These are phyloP conservation scores for Aphidius colemani DNA, from an alignment of 2,888 invertebrate species.

Conservation along the genomic window DNA sequence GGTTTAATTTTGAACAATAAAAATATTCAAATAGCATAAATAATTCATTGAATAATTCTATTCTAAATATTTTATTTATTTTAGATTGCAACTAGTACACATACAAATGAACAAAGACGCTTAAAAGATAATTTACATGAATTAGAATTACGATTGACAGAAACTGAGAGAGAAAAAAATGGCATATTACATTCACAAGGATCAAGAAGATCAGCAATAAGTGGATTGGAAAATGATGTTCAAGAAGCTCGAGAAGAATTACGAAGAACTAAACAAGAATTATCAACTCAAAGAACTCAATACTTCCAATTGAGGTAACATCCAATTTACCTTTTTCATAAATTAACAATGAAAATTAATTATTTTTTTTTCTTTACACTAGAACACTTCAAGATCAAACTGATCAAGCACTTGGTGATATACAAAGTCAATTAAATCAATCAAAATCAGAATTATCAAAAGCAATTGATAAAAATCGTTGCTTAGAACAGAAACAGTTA, in stretches of 20 bases:
- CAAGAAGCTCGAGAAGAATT: slow-evolving; percentile 63
- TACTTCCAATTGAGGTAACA: slow-evolving; percentile 66
- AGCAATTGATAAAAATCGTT: slow-evolving; percentile 65
- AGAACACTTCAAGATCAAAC: slow-evolving; percentile 79
- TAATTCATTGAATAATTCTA: not conserved
- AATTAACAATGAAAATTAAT: not conserved
- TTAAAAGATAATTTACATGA: slow-evolving; percentile 62
- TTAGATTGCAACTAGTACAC: slow-evolving; percentile 59
- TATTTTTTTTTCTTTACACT: not conserved
- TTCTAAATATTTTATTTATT: slow-evolving; percentile 21
- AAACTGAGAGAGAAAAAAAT: slow-evolving; percentile 64
- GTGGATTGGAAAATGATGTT: slow-evolving; percentile 64
- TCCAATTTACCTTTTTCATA: not conserved
- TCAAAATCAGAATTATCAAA: slow-evolving; percentile 69
- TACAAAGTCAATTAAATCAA: slow-evolving; percentile 70
- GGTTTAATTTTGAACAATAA: slow-evolving; percentile 36
- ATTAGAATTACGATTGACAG: slow-evolving; percentile 62
- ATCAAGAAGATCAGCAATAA: slow-evolving; percentile 62
- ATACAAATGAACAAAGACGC: slow-evolving; percentile 61
- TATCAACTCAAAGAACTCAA: slow-evolving; percentile 63
- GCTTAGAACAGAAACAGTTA: slow-evolving; percentile 66
- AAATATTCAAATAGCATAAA: not conserved
- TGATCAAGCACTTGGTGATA: slow-evolving; percentile 72
- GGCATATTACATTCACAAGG: slow-evolving; percentile 62
- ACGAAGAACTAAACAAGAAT: slow-evolving; percentile 62